phyloP scores from a whole-genome alignment of 2,888 invertebrate genomes.

The Boloria euphrosyne region DNA sequence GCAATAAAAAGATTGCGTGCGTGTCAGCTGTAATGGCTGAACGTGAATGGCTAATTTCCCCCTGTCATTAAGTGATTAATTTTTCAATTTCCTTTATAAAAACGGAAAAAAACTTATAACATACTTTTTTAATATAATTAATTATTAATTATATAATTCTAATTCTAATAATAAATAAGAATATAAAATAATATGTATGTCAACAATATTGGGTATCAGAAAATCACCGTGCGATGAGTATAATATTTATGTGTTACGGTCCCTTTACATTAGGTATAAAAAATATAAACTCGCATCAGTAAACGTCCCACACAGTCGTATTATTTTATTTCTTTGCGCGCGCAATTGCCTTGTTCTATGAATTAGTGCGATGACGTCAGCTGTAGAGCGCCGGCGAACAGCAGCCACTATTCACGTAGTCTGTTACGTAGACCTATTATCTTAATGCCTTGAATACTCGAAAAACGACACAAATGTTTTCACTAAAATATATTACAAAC shows the following conservation, averaged over 20 bases:
- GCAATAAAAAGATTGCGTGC: constrained; percentile 32
- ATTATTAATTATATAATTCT: too few relatives aligned
- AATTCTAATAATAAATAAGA: too few relatives aligned
- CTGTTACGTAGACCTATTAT: not conserved
- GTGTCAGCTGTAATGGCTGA: constrained; percentile 23
- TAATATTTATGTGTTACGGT: not conserved
- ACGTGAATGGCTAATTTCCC: constrained; percentile 25
- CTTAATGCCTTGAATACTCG: not conserved
- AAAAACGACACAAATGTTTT: not conserved
- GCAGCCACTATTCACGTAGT: constrained; percentile 20
- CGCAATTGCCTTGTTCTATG: constrained; percentile 33
- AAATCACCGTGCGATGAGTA: too few relatives aligned
- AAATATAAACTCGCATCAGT: constrained; percentile 1
- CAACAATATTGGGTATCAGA: too few relatives aligned
- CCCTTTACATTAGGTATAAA: not conserved
- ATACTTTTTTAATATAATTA: not conserved
- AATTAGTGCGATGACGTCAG: constrained; percentile 32
- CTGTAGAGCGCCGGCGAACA: constrained; percentile 6
- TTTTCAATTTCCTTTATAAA: constrained; percentile 24
- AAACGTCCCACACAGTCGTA: constrained; percentile 20
- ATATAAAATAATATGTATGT: too few relatives aligned
- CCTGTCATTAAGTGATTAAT: constrained; percentile 26
- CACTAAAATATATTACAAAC: not conserved
- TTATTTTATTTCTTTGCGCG: constrained; percentile 24
- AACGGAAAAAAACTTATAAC: not conserved